Conservation (phyloP, 2,113 vertebrate species). For the Planiliza haematocheilus region DNA sequence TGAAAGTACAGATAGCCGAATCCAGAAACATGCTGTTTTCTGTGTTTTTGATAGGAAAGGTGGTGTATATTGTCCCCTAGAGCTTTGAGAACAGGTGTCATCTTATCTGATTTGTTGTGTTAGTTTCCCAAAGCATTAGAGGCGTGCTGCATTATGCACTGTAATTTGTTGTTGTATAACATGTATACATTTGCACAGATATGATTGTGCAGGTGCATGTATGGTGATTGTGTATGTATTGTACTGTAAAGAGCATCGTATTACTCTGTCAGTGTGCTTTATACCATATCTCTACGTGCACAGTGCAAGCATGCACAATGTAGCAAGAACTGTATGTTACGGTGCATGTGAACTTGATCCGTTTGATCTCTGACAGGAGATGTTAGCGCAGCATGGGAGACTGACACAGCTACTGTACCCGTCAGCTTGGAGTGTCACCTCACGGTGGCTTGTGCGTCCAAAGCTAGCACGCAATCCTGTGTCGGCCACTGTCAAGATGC, state of each 20-base stretch:
- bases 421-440: conserved; percentile 61
- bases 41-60: not conserved
- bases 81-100: conserved; percentile 12
- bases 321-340: conserved; percentile 14
- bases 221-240: conserved; percentile 48
- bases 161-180: conserved; percentile 51
- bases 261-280: conserved; percentile 45
- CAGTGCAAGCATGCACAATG: conserved; percentile 39
- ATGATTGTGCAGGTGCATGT: conserved; percentile 57
- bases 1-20: not conserved
- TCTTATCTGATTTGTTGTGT: conserved; percentile 48
- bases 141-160: conserved; percentile 33
- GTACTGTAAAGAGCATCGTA: conserved; percentile 19
- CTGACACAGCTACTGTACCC: conserved; percentile 56
- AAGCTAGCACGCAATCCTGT: conserved; percentile 76
- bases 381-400: conserved; percentile 58
- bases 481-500: conserved; percentile 66
- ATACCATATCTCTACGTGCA: conserved; percentile 10
- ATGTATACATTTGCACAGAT: conserved; percentile 39
- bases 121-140: conserved; percentile 43
- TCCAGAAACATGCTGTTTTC: not conserved
- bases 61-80: conserved; percentile 21
- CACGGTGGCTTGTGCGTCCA: conserved; percentile 44
- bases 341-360: conserved; percentile 58
- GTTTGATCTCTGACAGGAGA: conserved; percentile 62